Conservation (phyloP, 2,888 invertebrate genomes). For the Nebria salina region DNA sequence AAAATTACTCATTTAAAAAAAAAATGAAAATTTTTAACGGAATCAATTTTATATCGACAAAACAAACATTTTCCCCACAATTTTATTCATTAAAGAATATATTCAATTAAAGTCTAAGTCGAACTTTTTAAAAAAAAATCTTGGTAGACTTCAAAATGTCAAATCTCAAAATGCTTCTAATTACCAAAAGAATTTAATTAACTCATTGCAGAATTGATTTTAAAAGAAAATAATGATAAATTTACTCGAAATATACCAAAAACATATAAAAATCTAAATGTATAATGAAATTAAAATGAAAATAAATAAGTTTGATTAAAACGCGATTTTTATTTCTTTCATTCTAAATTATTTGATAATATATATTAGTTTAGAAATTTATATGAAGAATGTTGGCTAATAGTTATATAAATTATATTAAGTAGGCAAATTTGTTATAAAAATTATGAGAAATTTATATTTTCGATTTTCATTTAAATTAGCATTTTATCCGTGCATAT, state of each 20-base stretch:
- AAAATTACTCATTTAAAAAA: constrained; percentile 10
- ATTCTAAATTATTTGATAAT: neutral
- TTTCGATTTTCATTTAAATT: neutral
- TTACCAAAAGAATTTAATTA: too few species aligned
- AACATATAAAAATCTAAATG: too few species aligned
- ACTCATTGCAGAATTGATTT: too few species aligned
- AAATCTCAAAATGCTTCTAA: neutral
- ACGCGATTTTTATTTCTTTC: neutral
- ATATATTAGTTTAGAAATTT: neutral
- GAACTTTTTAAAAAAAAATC: neutral
- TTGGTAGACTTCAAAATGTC: neutral
- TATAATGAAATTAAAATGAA: too few species aligned
- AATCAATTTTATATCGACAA: constrained; percentile 5
- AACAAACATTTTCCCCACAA: neutral
- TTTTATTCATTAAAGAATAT: neutral
- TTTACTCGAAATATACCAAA: too few species aligned
- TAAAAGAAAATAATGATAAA: too few species aligned
- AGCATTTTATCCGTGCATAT: neutral
- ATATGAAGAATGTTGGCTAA: neutral
- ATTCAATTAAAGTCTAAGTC: neutral
- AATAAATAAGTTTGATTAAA: too few species aligned
- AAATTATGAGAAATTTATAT: neutral
- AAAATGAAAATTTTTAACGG: neutral
- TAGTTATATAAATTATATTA: neutral
- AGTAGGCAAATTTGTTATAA: neutral